Conservation (phyloP, 2,113 vertebrate genomes). For the Melanerpes formicivorus region DNA sequence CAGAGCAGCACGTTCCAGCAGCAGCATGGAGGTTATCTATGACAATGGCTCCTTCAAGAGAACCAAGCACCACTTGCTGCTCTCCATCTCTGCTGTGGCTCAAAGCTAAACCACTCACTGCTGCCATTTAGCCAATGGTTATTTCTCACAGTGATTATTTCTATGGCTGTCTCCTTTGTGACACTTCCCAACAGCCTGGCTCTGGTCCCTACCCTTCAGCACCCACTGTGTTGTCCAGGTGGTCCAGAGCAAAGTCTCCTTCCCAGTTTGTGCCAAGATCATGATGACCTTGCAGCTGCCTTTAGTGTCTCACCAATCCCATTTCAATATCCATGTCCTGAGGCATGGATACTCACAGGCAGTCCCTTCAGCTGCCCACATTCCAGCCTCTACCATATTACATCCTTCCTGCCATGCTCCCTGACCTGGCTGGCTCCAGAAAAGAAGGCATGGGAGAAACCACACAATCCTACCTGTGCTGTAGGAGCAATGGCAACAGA, state of each 20-base stretch:
- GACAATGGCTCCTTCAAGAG: neutral
- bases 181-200: neutral
- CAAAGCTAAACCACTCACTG: neutral
- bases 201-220: neutral
- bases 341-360: neutral
- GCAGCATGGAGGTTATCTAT: neutral
- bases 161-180: neutral
- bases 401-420: neutral
- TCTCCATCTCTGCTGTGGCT: neutral
- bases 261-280: neutral
- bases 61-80: neutral
- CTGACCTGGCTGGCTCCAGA: neutral
- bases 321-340: neutral
- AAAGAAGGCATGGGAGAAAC: neutral
- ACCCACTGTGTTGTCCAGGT: neutral
- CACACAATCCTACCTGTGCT: neutral
- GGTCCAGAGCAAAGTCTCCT: neutral
- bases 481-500: neutral
- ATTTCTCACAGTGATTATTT: neutral
- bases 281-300: neutral
- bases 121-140: neutral
- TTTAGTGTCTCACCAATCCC: neutral
- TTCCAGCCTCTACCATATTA: neutral
- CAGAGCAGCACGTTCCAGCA: neutral
- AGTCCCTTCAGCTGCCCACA: neutral